phyloP scores from a whole-genome alignment of 2,113 vertebrate species.

The Gambusia holbrooki region DNA sequence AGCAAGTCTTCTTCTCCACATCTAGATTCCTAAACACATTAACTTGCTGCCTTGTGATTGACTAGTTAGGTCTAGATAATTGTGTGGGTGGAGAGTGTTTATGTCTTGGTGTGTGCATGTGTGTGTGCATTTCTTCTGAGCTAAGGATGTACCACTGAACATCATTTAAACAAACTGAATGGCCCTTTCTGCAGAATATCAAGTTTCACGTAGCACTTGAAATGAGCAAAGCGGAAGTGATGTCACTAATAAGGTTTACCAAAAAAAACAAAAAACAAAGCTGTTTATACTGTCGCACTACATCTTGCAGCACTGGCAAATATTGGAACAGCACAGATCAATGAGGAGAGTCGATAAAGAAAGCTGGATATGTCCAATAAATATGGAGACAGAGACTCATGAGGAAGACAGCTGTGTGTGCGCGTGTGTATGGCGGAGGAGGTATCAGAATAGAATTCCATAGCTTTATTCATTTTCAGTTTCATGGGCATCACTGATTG shows the following conservation, averaged over 20 bases:
- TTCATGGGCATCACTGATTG: slow-evolving; percentile 41
- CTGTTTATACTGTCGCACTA: slow-evolving; percentile 39
- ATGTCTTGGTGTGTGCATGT: too few species aligned
- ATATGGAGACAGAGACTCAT: slow-evolving; percentile 29
- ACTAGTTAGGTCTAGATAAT: too few species aligned
- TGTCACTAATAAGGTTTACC: slow-evolving; percentile 1
- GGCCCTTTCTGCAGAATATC: too few species aligned
- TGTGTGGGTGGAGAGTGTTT: too few species aligned
- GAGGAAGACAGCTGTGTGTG: slow-evolving; percentile 7
- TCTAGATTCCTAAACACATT: too few species aligned
- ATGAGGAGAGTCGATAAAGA: slow-evolving; percentile 51
- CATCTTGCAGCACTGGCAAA: slow-evolving; percentile 32
- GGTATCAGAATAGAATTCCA: slow-evolving; percentile 20
- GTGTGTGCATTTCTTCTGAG: too few species aligned
- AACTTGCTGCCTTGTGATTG: too few species aligned
- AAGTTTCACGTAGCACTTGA: too few species aligned
- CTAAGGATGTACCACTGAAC: too few species aligned
- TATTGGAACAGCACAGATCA: slow-evolving; percentile 30
- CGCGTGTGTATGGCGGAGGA: not conserved
- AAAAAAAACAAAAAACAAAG: not conserved
- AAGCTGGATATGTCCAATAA: slow-evolving; percentile 28
- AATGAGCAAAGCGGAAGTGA: not conserved
- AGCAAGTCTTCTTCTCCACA: too few species aligned
- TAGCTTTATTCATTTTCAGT: slow-evolving; percentile 37
- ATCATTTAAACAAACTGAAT: too few species aligned